These are phyloP conservation scores for Drosophila chauvacae DNA, from an alignment of 1,140 invertebrate genomes.

Conservation along the genomic window DNA sequence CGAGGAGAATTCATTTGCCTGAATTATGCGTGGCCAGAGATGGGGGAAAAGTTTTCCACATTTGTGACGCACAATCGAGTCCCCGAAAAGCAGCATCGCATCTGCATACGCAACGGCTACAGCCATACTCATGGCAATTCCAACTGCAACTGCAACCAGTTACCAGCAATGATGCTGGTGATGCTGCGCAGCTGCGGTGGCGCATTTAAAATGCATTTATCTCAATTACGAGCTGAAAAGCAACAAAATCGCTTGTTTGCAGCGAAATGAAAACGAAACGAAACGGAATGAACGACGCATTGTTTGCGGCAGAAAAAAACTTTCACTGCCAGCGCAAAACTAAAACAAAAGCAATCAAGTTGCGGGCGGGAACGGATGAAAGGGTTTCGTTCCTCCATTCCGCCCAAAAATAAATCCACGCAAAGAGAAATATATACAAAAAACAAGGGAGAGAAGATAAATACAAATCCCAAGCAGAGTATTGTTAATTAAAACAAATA, in stretches of 20 bases:
- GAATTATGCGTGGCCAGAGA: constrained; percentile 54
- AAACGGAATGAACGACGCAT: constrained; percentile 69
- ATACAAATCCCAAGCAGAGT: constrained; percentile 16
- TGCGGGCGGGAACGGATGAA: constrained; percentile 21
- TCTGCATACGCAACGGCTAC: constrained; percentile 40
- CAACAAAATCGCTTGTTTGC: constrained; percentile 74
- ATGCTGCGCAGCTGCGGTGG: constrained; percentile 37
- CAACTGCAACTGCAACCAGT: constrained; percentile 32
- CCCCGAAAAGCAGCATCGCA: constrained; percentile 13
- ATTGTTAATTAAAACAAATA: constrained; percentile 83
- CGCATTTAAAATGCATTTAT: constrained; percentile 82
- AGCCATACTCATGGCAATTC: background rate
- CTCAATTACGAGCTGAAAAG: constrained; percentile 71
- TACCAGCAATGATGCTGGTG: constrained; percentile 28
- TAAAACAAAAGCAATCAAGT: constrained; percentile 73
- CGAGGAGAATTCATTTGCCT: constrained; percentile 54
- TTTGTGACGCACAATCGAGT: constrained; percentile 39
- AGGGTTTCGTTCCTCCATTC: constrained; percentile 15
- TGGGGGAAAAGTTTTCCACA: constrained; percentile 30
- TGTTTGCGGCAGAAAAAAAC: constrained; percentile 71
- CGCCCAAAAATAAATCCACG: background rate
- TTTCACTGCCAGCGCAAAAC: constrained; percentile 74
- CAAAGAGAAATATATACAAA: constrained; percentile 3
- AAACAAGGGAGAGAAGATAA: constrained; percentile 9
- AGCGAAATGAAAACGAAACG: constrained; percentile 66